These are phyloP conservation scores for Steinernema hermaphroditum DNA, from an alignment of 2,888 invertebrate genomes.

Conservation along the genomic window DNA sequence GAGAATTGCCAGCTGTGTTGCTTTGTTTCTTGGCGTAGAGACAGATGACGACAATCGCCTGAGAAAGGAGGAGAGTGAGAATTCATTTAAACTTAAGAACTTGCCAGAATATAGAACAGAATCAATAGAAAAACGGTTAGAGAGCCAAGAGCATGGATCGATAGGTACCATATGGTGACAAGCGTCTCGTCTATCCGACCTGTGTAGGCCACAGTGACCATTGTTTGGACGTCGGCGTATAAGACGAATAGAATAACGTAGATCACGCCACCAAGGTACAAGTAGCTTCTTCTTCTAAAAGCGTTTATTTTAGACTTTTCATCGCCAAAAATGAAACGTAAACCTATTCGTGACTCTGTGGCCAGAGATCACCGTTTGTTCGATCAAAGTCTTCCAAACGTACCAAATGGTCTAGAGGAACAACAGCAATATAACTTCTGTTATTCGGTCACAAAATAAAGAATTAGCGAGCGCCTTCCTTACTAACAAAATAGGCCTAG, in stretches of 20 bases:
- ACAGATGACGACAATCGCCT: not conserved
- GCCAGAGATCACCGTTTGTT: no score
- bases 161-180: not conserved
- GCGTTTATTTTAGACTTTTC: not conserved
- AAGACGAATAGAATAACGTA: not conserved
- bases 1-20: no score
- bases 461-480: no score
- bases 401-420: no score
- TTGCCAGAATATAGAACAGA: not conserved
- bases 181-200: not conserved
- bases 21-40: not conserved
- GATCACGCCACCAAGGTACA: slow-evolving; percentile 4
- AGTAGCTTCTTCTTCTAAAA: not conserved
- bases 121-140: not conserved
- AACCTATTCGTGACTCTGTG: no score
- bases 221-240: not conserved
- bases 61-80: not conserved
- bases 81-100: not conserved
- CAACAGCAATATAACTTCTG: no score
- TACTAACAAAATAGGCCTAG: no score
- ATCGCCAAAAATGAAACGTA: no score
- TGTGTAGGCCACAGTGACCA: not conserved
- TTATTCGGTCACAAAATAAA: no score
- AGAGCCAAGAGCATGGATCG: not conserved
- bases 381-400: no score